phyloP scores from a whole-genome alignment of 1,140 invertebrate species.

The Papilio dardanus region DNA sequence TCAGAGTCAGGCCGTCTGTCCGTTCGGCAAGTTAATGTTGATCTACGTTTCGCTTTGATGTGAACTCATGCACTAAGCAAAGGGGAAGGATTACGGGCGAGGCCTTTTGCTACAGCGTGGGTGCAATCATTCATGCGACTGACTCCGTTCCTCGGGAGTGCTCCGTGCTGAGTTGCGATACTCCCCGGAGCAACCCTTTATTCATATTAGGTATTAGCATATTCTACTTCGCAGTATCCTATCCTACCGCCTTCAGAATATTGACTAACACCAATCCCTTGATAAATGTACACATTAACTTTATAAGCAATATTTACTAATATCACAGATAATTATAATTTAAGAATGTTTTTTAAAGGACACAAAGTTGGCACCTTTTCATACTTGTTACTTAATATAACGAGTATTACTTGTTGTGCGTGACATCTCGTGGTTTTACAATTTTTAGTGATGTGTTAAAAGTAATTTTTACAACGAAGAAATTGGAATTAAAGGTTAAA shows the following conservation, averaged over 20 bases:
- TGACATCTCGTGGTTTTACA: too few species aligned
- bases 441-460: too few species aligned
- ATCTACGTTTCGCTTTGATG: constrained; percentile 69
- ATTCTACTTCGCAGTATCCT: constrained; percentile 7
- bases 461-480: too few species aligned
- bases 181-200: constrained; percentile 46
- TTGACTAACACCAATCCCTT: neutral
- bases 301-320: neutral
- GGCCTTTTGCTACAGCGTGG: constrained; percentile 62
- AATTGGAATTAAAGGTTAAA: too few species aligned
- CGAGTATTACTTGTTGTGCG: neutral
- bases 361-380: neutral
- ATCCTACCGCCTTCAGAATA: neutral
- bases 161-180: constrained; percentile 41
- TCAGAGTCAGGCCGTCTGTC: constrained; percentile 30
- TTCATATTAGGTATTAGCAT: constrained; percentile 46
- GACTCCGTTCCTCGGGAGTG: constrained; percentile 43
- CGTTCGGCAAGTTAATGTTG: constrained; percentile 62
- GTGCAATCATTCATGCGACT: constrained; percentile 66
- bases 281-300: neutral
- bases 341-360: too few species aligned
- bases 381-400: too few species aligned
- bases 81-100: constrained; percentile 64
- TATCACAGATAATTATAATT: too few species aligned
- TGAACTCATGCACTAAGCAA: constrained; percentile 63